Percentiles rank a stretch among this genome's conserved stretches.
Conservation (phyloP, 2,797 vertebrate genomes). For the Enteromius fasciolatus region DNA sequence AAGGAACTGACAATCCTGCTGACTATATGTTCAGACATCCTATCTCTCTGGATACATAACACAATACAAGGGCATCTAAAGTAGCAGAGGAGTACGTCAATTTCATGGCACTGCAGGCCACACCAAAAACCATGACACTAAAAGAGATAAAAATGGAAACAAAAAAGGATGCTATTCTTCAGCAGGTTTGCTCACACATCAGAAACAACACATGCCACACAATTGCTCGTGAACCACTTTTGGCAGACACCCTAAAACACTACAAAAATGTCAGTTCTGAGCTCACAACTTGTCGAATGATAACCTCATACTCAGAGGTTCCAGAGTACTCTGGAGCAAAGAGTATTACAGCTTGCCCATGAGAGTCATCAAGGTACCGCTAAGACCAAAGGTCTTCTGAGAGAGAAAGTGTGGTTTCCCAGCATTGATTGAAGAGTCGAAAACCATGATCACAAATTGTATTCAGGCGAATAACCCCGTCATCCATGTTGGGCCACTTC, state of each 20-base stretch:
- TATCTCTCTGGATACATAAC: not conserved
- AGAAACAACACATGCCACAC: conserved; percentile 46
- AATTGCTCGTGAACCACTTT: not conserved
- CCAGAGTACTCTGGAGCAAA: not conserved
- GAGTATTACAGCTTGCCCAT: not conserved
- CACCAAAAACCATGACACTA: conserved; percentile 50
- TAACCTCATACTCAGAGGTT: conserved; percentile 6
- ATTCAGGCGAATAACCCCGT: too few species aligned
- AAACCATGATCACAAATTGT: conserved; percentile 12
- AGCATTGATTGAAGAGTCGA: conserved; percentile 42
- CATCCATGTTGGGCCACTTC: too few species aligned
- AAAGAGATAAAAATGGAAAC: conserved; percentile 33
- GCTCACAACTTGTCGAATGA: not conserved
- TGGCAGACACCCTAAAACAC: not conserved
- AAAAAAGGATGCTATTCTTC: conserved; percentile 33
- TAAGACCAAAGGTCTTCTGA: not conserved
- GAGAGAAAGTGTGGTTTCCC: conserved; percentile 45
- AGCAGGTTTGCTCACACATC: conserved; percentile 31
- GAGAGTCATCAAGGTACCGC: not conserved
- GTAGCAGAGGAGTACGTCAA: conserved; percentile 56
- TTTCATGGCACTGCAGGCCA: conserved; percentile 28
- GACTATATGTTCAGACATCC: conserved; percentile 56
- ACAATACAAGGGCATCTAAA: conserved; percentile 34
- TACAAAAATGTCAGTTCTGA: conserved; percentile 45
- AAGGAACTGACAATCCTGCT: conserved; percentile 49